Base-by-base conservation (phyloP, 2,888 invertebrate species). In the Polietes domitor region DNA sequence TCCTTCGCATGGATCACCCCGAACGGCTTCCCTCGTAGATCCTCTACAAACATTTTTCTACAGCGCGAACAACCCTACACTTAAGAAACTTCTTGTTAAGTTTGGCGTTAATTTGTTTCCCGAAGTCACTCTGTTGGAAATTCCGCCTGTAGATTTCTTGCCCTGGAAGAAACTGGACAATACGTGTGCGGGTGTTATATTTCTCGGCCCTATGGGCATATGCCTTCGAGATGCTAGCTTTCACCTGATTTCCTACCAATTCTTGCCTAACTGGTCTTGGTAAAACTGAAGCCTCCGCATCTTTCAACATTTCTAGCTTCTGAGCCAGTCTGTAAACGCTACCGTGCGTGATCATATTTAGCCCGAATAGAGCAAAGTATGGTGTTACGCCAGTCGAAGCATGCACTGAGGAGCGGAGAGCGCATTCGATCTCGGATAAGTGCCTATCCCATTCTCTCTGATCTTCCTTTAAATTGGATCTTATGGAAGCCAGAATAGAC, bases 401-500 rank as follows among this genome's bases (percentile, higher is more conserved):
- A 53, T 82, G 82, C 5, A 78, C 41, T 0, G 75, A 61, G 4
- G 43, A 80, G 2, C 84, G 28, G 12, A 82, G 41, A 0, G 83
- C 82, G 10, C 68, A 61, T 4, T 83, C 76, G 4, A 83, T 85
- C 0, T 72, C 61, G 17, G 80, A 68, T 6, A 85, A 41, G 26
- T 78, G 68, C 2, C 55, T 6, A 17, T 85, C 86, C 85, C 86
- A 83, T 1, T 85, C 77, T n/a, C 72, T 32, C 2, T 86, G 86
- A 50, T 86, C 83, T 0, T 65, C 15, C 7, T 85, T 68, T 2
- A 86, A 6, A 12, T 83, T 80, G 0, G 72, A 17, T 17, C 83
- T 41, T 2, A 91, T 88, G 72, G 87, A 88, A 0, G 89, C 88
- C 4, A 88, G 86, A 6, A 50, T 19, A 2, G 88, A 88, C 41